These are phyloP conservation scores for Cephus pygmeus DNA, from an alignment of 2,888 invertebrate genomes.

Conservation along the genomic window DNA sequence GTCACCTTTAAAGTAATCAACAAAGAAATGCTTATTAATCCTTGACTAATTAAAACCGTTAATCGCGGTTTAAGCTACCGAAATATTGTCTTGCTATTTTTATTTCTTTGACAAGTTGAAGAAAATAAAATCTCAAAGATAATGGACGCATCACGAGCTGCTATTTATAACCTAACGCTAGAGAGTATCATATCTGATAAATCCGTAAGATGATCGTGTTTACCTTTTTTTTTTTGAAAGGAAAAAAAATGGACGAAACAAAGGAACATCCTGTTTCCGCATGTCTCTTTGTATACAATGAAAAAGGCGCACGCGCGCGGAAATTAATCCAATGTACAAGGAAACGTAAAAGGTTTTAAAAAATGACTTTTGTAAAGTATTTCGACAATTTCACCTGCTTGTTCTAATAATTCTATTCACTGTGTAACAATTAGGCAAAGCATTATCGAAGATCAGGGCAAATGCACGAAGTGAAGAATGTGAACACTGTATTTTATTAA, in stretches of 20 bases:
- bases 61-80: background rate
- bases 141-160: background rate
- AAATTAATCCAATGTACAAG: background rate
- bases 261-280: conserved; percentile 9
- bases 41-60: background rate
- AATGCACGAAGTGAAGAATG: conserved; percentile 52
- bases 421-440: background rate
- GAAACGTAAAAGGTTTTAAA: background rate
- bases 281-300: conserved; percentile 10
- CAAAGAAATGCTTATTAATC: background rate
- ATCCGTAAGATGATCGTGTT: background rate
- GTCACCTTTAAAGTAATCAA: background rate
- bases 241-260: background rate
- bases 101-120: background rate
- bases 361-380: background rate
- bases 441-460: conserved; percentile 27
- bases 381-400: background rate
- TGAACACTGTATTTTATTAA: conserved; percentile 57
- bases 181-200: background rate
- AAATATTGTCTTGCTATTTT: background rate
- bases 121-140: background rate
- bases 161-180: background rate
- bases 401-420: background rate
- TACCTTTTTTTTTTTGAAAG: background rate
- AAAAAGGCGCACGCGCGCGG: conserved; percentile 9